Evolutionary conservation across 2,888 invertebrate genomes (phyloP), one percentile per base, ranked within the genome.

Genomic region (Eupsilia transversa): DNA sequence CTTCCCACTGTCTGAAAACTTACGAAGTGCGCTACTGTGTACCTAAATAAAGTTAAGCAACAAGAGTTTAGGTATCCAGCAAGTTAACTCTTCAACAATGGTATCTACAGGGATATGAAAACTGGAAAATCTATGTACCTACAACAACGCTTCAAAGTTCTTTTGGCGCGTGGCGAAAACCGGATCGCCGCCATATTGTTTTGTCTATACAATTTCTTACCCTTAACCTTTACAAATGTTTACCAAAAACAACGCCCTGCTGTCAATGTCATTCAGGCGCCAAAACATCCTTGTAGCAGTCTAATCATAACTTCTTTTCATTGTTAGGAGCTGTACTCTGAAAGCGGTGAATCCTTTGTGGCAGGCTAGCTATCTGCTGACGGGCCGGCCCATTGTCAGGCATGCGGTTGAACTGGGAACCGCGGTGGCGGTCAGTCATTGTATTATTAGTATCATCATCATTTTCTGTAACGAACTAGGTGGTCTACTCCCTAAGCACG

Each of bases 321-420:
- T 41, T 59, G 1, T 9, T 43, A 82, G 82, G 82, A 71, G 20
- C 20, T 82, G 82, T 35, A 1, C 0, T 3, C 0, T 20, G 30
- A 72, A 43, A 27, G 61, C 65, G 0, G 14, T 72, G 23, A n/a
- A 54, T 7, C 64, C 82, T 12, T 38, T 85, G 43, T 81, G 27
- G 6, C 65, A 85, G 7, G n/a, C 41, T 30, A 49, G 41, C 27
- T 85, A 35, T 66, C 30, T 81, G 41, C 57, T 82, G 27, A 72
- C 69, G 0, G 9, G 65, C 10, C 77, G 85, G 4, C 61, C 82
- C 12, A 59, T 82, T 9, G 71, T 82, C 61, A 20, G 2, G 27
- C 61, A 56, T 3, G 68, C 63, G 35, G 3, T 66, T 14, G 4
- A 33, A 49, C 1, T 35, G 3, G 61, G 49, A 56, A 43, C 23